Evolutionary conservation across 2,797 vertebrate species (phyloP).

Genomic region (Pangasius macronema): DNA sequence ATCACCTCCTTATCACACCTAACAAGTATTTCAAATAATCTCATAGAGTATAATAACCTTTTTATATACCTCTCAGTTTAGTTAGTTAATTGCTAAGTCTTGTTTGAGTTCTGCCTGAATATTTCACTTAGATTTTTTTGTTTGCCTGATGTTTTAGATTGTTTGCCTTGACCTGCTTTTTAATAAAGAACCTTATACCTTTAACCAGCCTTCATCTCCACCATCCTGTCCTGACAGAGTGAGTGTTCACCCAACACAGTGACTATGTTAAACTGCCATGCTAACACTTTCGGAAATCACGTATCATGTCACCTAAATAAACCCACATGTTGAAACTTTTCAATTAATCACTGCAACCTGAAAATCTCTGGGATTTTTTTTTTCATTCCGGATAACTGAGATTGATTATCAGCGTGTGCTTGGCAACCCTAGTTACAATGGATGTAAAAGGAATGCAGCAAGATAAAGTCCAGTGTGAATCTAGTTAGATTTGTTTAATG

Average conservation of each 20-base stretch:
- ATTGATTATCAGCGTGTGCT: neutral
- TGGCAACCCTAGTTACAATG: constrained; percentile 4
- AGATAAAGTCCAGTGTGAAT: constrained; percentile 36
- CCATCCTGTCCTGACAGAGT: neutral
- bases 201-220: neutral
- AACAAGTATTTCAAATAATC: neutral
- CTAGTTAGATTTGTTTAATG: constrained; percentile 23
- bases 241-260: neutral
- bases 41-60: neutral
- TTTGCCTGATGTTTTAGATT: neutral
- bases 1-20: neutral
- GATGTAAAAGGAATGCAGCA: constrained; percentile 28
- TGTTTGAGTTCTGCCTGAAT: neutral
- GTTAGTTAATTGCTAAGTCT: neutral
- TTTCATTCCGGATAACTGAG: neutral
- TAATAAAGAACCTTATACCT: neutral
- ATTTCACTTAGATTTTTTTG: neutral
- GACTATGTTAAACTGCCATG: neutral
- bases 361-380: neutral
- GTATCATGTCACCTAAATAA: neutral
- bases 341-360: neutral
- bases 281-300: neutral
- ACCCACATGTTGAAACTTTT: neutral
- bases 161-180: neutral
- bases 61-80: neutral